Evolutionary conservation across 2,113 vertebrate genomes (phyloP).

Genomic region (Corythoichthys intestinalis): DNA sequence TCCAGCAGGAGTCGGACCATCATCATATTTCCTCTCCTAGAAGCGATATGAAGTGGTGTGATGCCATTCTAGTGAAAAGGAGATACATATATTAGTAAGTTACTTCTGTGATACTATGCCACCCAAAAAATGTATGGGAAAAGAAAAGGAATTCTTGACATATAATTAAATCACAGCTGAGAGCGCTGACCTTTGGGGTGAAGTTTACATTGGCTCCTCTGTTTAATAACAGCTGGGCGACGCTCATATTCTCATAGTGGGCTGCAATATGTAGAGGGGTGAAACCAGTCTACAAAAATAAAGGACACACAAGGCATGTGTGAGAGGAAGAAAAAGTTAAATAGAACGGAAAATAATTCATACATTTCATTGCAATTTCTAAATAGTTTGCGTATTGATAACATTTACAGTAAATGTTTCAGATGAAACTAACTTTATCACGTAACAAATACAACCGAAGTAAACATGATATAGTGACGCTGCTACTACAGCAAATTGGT

Average conservation of each 20-base stretch:
- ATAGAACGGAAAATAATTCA: slow-evolving; percentile 4
- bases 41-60: slow-evolving; percentile 92
- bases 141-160: background rate
- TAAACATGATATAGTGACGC: background rate
- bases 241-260: slow-evolving; percentile 95
- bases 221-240: slow-evolving; percentile 90
- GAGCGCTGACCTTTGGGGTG: slow-evolving; percentile 83
- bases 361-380: background rate
- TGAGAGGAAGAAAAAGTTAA: background rate
- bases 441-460: background rate
- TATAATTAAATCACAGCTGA: background rate
- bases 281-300: slow-evolving; percentile 85
- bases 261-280: slow-evolving; percentile 97
- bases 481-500: too few relatives aligned
- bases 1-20: slow-evolving; percentile 97
- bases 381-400: too few relatives aligned
- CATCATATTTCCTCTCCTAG: slow-evolving; percentile 91
- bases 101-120: background rate
- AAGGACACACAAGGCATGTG: slow-evolving; percentile 1
- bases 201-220: slow-evolving; percentile 95
- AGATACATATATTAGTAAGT: background rate
- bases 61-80: slow-evolving; percentile 84
- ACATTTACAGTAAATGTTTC: too few relatives aligned
- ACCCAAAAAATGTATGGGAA: too few relatives aligned
- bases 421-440: background rate